Evolutionary conservation across 1,140 invertebrate species (phyloP).

Genomic region (Pissodes strobi): DNA sequence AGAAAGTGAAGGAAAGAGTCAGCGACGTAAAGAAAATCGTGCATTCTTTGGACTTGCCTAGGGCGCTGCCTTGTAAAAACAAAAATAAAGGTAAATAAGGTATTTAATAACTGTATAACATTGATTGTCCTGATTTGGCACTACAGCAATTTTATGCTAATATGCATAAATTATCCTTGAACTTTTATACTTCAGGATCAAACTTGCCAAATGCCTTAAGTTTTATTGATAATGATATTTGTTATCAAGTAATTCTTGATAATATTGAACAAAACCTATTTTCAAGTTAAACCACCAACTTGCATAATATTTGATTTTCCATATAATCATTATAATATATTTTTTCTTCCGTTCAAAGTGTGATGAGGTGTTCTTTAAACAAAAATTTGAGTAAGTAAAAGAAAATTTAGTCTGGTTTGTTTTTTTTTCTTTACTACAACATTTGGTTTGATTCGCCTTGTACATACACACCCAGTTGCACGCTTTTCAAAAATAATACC

Average conservation of each 20-base stretch:
- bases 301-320: neutral
- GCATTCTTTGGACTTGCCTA: conserved; percentile 82
- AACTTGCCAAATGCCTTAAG: too few relatives aligned
- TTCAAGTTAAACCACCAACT: too few relatives aligned
- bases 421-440: neutral
- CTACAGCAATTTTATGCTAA: too few relatives aligned
- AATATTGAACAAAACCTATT: too few relatives aligned
- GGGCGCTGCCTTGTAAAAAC: conserved; percentile 74
- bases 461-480: neutral
- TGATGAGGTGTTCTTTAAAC: neutral
- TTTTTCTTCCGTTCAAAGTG: conserved; percentile 9
- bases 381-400: conserved; percentile 8
- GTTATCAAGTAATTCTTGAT: too few relatives aligned
- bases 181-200: too few relatives aligned
- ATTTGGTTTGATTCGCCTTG: neutral
- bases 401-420: neutral
- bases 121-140: too few relatives aligned
- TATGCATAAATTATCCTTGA: too few relatives aligned
- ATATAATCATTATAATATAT: neutral
- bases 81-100: conserved; percentile 70
- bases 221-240: too few relatives aligned
- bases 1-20: conserved; percentile 84
- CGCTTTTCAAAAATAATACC: neutral
- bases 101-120: conserved; percentile 1
- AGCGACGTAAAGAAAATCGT: conserved; percentile 87